Conservation (phyloP, 2,113 vertebrate genomes). For the Cinclus cinclus region DNA sequence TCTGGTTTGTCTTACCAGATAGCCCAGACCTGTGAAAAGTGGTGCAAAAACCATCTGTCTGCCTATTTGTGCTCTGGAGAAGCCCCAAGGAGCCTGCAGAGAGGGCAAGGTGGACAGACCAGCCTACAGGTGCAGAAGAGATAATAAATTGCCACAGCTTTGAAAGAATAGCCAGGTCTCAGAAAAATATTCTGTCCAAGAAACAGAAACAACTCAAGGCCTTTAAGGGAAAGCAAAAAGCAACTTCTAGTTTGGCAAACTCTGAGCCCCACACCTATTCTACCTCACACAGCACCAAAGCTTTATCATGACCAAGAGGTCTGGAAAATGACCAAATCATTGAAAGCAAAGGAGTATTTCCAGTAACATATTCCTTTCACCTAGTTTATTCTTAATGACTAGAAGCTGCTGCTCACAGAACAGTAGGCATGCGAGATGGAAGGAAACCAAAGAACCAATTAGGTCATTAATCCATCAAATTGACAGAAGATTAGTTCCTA, state of each 20-base stretch:
- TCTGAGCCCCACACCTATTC: neutral
- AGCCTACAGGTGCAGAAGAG: neutral
- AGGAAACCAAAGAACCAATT: conserved; percentile 17
- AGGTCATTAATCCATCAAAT: conserved; percentile 1
- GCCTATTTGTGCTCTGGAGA: neutral
- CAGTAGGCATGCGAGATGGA: neutral
- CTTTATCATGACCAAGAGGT: neutral
- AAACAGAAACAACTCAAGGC: neutral
- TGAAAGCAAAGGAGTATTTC: neutral
- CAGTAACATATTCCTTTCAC: neutral
- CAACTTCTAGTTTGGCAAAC: neutral
- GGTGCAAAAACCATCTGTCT: neutral
- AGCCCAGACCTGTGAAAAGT: neutral
- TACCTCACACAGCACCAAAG: neutral
- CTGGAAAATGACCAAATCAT: neutral
- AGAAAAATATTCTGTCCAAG: neutral
- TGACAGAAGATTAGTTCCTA: neutral
- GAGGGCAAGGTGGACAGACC: neutral
- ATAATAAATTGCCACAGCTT: neutral
- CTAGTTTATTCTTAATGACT: neutral
- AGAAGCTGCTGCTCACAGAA: neutral
- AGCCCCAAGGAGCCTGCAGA: neutral
- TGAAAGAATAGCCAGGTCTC: neutral
- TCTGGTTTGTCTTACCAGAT: neutral
- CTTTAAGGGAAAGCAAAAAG: neutral